Evolutionary conservation across 1,140 invertebrate genomes (phyloP).

Genomic region (Drosophila punjabiensis): DNA sequence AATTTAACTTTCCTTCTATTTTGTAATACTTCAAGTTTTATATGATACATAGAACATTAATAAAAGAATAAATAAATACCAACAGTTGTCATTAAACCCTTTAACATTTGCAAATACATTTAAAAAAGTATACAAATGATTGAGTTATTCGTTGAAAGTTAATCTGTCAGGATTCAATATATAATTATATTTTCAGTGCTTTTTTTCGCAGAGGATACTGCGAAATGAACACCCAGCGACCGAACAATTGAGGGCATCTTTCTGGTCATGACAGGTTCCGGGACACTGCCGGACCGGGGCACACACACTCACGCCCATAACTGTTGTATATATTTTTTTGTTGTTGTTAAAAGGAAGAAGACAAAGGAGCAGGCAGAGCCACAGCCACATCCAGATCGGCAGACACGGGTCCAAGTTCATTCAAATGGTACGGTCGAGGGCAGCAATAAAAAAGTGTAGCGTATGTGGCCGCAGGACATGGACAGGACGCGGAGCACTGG

Average conservation of each 20-base stretch:
- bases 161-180: constrained; percentile 23
- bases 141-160: neutral
- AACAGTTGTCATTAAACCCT: neutral
- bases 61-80: neutral
- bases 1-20: neutral
- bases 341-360: constrained; percentile 29
- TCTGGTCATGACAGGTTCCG: constrained; percentile 64
- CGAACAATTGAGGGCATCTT: constrained; percentile 55
- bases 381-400: constrained; percentile 41
- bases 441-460: constrained; percentile 74
- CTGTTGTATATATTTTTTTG: constrained; percentile 27
- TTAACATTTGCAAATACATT: neutral
- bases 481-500: constrained; percentile 10
- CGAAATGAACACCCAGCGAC: constrained; percentile 33
- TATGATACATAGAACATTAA: neutral
- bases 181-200: constrained; percentile 9
- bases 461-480: constrained; percentile 71
- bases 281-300: constrained; percentile 38
- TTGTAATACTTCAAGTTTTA: neutral
- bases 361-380: constrained; percentile 47
- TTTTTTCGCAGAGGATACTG: constrained; percentile 1
- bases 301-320: constrained; percentile 39
- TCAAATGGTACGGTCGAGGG: constrained; percentile 63
- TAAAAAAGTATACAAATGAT: neutral
- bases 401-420: constrained; percentile 66